Conservation (phyloP, 1,140 invertebrate genomes). For the Antheraea mylitta region DNA sequence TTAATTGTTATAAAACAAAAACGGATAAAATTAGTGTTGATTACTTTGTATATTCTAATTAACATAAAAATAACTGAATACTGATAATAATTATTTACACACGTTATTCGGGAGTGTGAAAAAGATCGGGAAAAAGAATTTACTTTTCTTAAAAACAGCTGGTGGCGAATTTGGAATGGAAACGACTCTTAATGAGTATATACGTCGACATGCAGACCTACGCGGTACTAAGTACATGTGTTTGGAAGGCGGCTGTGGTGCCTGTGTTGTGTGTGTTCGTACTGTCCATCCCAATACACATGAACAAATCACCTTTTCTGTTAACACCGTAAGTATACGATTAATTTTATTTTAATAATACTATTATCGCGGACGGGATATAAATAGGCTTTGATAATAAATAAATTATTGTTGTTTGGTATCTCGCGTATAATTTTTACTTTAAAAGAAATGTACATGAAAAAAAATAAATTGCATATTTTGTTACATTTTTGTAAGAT, state of each 20-base stretch:
- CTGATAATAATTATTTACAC: too few species aligned
- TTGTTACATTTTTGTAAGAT: too few species aligned
- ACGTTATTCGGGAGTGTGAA: too few species aligned
- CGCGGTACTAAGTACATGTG: constrained; percentile 90
- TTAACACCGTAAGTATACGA: constrained; percentile 84
- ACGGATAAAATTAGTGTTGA: too few species aligned
- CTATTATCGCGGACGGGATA: not conserved
- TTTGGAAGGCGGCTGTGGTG: constrained; percentile 89
- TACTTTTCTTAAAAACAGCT: constrained; percentile 37
- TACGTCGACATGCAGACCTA: constrained; percentile 82
- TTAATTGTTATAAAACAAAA: too few species aligned
- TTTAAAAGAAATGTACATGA: too few species aligned
- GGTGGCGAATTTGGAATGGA: constrained; percentile 56
- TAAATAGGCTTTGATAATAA: too few species aligned
- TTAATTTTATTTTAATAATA: not conserved
- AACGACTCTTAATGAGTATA: constrained; percentile 82
- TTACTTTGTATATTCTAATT: too few species aligned
- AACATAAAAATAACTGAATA: too few species aligned
- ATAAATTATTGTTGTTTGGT: too few species aligned
- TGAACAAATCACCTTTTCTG: constrained; percentile 78
- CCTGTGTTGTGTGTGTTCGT: constrained; percentile 84
- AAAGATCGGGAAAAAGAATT: not conserved
- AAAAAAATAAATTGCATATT: too few species aligned
- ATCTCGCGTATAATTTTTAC: too few species aligned
- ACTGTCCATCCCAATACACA: constrained; percentile 73